Evolutionary conservation across 2,113 vertebrate species (phyloP), one percentile per base, ranked within the genome.

Genomic region (Chaetops frenatus): DNA sequence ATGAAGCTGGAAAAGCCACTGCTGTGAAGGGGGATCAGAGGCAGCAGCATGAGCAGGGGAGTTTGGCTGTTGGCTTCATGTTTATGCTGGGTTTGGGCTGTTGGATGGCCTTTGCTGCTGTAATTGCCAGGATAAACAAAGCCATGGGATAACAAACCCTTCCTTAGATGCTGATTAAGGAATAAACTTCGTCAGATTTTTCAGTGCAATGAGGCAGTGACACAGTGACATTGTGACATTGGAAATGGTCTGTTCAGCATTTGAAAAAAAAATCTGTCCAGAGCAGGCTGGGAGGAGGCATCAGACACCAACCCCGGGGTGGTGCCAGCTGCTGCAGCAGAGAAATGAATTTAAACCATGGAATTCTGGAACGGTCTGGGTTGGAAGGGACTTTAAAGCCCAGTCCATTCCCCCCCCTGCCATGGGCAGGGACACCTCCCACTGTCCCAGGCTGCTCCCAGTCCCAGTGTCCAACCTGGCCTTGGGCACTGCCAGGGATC

Each of bases 381-480:
- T 12, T 3, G 57, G 25, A 35, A 71, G 9, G 38, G n/a, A 15
- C 20, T 1, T 40, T 0, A 35, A 71, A 48, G 5, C 20, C 5
- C 29, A 40, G 2, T 28, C 12, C 2, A 5, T 29, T 0, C 23
- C 56, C n/a, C 38, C 29, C 9, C 29, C 38, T 47, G 19, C n/a
- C 65, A 24, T 53, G 56, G 29, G 10, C 73, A 47, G 66, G 57
- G 31, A 35, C 57, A 64, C 21, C 18, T 88, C 0, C 57, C 57
- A 64, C 29, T 7, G 1, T 48, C 35, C 66, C 76, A 72, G 31
- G 18, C 5, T 65, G 27, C 66, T 65, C 58, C 57, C 10, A 42
- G 13, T 25, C 42, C 35, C 4, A 74, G 0, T 0, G 7, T 48
- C 42, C 58, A 65, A 0, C 35, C 57, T 64, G 85, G 35, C 48